Conservation (phyloP, 2,888 invertebrate genomes). For the Pheosia gnoma region DNA sequence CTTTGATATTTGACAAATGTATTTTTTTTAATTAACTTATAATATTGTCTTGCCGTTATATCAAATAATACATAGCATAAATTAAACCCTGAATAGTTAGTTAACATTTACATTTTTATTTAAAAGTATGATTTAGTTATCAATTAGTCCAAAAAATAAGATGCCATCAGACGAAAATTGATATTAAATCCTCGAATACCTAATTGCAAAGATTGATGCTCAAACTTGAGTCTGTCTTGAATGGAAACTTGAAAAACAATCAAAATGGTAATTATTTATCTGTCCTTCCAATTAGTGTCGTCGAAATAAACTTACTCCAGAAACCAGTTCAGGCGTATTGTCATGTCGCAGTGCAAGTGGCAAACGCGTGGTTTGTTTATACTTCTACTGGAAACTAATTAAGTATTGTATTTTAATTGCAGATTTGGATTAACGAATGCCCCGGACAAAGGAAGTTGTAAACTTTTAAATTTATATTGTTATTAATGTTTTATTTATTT, state of each 20-base stretch:
- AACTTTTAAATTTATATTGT: no score
- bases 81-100: no score
- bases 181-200: conserved; percentile 4
- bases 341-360: conserved; percentile 27
- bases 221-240: conserved; percentile 34
- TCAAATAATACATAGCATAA: no score
- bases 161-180: not conserved
- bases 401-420: no score
- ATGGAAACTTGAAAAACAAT: conserved; percentile 62
- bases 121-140: not conserved
- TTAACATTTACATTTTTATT: not conserved
- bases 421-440: no score
- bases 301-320: conserved; percentile 53
- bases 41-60: no score
- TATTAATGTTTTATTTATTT: no score
- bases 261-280: conserved; percentile 66
- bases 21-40: no score
- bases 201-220: conserved; percentile 33
- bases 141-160: not conserved
- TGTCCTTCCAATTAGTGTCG: conserved; percentile 59
- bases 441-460: no score
- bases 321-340: conserved; percentile 44
- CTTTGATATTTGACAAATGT: not conserved
- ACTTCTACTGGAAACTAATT: not conserved
- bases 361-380: conserved; percentile 8